Conservation (phyloP, 1,140 invertebrate genomes). For the Capitella teleta region DNA sequence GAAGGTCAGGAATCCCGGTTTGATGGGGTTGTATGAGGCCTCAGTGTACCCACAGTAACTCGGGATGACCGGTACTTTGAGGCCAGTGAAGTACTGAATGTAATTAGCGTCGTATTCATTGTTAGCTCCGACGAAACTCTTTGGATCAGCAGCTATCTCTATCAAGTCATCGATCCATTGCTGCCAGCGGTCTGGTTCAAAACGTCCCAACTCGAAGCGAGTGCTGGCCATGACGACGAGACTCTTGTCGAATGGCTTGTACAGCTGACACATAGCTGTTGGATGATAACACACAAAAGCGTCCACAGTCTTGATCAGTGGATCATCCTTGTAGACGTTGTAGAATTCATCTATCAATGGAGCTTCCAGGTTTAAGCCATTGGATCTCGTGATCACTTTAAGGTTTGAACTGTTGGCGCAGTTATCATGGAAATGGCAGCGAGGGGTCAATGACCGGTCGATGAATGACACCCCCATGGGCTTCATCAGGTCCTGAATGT, state of each 20-base stretch:
- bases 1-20: not conserved
- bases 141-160: not conserved
- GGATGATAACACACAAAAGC: conserved; percentile 2
- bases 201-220: conserved; percentile 3
- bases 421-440: no score
- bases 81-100: conserved; percentile 4
- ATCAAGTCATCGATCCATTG: conserved; percentile 7
- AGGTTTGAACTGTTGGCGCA: no score
- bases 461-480: no score
- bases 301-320: conserved; percentile 11
- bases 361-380: not conserved
- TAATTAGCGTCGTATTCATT: conserved; percentile 5
- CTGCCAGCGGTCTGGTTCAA: not conserved
- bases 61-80: not conserved
- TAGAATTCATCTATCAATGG: conserved; percentile 1
- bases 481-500: no score
- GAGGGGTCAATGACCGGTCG: no score
- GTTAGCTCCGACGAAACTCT: conserved; percentile 7
- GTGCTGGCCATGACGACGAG: conserved; percentile 3
- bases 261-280: conserved; percentile 5
- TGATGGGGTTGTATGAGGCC: not conserved
- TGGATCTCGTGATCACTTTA: no score
- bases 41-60: conserved; percentile 3
- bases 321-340: conserved; percentile 11
- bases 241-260: conserved; percentile 4